Conservation (phyloP, 2,113 vertebrate species). For the Sterna hirundo region DNA sequence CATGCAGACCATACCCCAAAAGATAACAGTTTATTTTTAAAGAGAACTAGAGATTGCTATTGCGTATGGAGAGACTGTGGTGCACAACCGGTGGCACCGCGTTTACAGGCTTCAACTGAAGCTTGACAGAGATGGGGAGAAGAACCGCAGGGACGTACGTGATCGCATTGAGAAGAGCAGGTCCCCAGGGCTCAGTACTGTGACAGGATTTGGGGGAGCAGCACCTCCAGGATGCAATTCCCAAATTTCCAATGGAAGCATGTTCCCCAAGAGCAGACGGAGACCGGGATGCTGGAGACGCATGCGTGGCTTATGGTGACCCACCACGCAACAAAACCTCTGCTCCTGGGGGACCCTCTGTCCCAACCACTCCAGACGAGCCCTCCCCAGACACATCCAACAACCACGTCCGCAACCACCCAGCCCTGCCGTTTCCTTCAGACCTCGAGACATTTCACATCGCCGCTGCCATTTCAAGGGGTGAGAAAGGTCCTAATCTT, state of each 20-base stretch:
- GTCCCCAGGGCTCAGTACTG: rapidly evolving
- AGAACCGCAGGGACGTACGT: rapidly evolving
- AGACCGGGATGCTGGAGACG: not conserved
- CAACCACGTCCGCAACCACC: not conserved
- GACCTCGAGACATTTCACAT: not conserved
- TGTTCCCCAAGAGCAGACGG: not conserved
- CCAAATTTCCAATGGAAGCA: not conserved
- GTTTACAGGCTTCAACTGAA: not conserved
- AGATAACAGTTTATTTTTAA: not conserved
- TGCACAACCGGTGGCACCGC: not conserved
- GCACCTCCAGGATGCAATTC: not conserved
- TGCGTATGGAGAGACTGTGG: not conserved
- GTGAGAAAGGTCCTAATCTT: conserved; percentile 14
- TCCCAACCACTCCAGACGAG: rapidly evolving
- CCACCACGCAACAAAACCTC: not conserved
- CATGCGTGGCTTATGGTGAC: rapidly evolving
- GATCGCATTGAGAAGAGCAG: not conserved
- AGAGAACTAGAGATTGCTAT: not conserved
- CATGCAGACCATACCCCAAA: not conserved
- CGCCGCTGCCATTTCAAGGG: not conserved
- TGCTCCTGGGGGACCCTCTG: rapidly evolving
- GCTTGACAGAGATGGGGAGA: not conserved
- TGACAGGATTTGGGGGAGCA: not conserved
- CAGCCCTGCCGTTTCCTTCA: not conserved
- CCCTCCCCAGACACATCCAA: not conserved